Base-by-base conservation (phyloP, 2,888 invertebrate genomes). In the Tipula helvola region DNA sequence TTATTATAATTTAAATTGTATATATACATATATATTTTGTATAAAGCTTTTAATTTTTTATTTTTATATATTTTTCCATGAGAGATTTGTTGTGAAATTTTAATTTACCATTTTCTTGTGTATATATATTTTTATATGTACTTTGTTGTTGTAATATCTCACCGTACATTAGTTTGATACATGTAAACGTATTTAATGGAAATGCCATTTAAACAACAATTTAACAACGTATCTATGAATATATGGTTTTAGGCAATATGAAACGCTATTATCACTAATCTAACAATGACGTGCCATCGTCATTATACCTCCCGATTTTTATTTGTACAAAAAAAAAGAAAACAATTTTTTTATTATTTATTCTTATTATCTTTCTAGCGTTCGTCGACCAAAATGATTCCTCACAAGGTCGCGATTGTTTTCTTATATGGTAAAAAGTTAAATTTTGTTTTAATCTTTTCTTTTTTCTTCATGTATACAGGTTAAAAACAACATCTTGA, bases 1-100 rank as follows among this genome's bases (percentile, higher is more conserved):
- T 84, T 41, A 84, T 84, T 84, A 41, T 84, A 39, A 84, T 84
- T 84, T 71, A 71, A 71, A 71, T 71, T 71, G 18, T 71, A 71
- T 71, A 3, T 71, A 47, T n/a, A n/a, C 28, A 71, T 71, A 3
- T 52, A 52, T 52, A 52, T 52, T n/a, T n/a, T 52, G n/a, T 52
- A 52, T 52, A 52, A 83, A 28, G 83, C 36, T 71, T 10, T 71
- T 57, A 5, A 57, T 16, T 36, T 83, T 36, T 28, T 28, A 28
- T 28, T 28, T 28, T 28, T 28, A 28, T 28, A 28, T 28, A 28
- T 84, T 36, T 84, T 84, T 84, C 39, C 36, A 84, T 84, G 36
- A 84, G 84, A 84, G 84, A 84, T 84, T 84, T n/a, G 36, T 84
- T 84, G 36, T 84, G 41, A 39, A 39, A 84, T 84, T 84, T 84